phyloP scores from a whole-genome alignment of 2,113 vertebrate species.

The Tricholaema leucomelas region DNA sequence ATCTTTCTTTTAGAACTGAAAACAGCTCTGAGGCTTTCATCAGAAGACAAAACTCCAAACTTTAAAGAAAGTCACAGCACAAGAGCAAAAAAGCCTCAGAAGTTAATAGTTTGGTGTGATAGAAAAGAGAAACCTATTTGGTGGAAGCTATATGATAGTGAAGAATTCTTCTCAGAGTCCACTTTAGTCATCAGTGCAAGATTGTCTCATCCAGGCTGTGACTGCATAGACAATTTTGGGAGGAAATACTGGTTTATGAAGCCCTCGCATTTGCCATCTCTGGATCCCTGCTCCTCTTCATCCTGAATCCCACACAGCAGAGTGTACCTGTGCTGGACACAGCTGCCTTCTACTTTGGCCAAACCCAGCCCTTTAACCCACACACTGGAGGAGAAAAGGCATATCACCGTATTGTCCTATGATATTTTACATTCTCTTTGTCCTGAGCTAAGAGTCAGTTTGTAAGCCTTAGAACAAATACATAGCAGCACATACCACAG shows the following conservation, averaged over 20 bases:
- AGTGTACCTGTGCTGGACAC: not conserved
- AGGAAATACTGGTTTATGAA: not conserved
- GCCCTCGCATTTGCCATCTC: not conserved
- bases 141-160: not conserved
- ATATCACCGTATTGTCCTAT: not conserved
- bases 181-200: not conserved
- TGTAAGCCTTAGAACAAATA: not conserved
- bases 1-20: conserved; percentile 19
- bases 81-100: not conserved
- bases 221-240: not conserved
- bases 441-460: not conserved
- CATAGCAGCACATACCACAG: not conserved
- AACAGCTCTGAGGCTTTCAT: not conserved
- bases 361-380: not conserved
- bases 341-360: not conserved
- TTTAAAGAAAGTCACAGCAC: not conserved
- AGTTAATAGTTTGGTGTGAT: not conserved
- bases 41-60: not conserved
- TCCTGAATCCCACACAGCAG: not conserved
- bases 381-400: not conserved
- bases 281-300: not conserved
- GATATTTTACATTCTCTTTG: not conserved
- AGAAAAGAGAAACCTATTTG: not conserved
- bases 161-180: not conserved
- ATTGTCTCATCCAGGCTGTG: not conserved